Evolutionary conservation across 1,140 invertebrate genomes (phyloP).

Genomic region (Leptonema lineaticorne): DNA sequence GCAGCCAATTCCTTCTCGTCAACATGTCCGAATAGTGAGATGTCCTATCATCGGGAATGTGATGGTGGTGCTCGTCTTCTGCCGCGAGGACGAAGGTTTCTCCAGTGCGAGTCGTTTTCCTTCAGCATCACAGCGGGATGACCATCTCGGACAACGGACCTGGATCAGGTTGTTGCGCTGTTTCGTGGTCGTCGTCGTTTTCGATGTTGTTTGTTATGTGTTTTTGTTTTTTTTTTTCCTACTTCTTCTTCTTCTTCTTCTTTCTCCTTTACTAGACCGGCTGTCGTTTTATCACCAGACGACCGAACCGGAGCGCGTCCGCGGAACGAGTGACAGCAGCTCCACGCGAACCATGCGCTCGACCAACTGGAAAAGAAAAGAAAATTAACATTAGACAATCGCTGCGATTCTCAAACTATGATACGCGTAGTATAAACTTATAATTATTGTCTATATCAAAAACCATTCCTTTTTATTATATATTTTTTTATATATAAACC

Average conservation of each 20-base stretch:
- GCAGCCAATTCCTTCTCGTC: slow-evolving; percentile 68
- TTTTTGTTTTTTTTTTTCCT: no score
- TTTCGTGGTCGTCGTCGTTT: background rate
- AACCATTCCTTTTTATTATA: no score
- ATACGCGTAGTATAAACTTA: no score
- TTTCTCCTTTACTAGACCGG: no score
- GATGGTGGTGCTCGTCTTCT: slow-evolving; percentile 30
- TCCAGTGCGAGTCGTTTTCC: slow-evolving; percentile 16
- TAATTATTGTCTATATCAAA: no score
- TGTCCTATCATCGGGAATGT: background rate
- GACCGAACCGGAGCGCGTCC: background rate
- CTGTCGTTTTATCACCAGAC: background rate
- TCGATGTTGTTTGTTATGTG: no score
- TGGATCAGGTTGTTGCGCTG: background rate
- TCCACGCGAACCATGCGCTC: background rate
- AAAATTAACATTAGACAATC: background rate
- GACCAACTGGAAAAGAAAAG: slow-evolving; percentile 17
- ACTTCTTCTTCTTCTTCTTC: no score
- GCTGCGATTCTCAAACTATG: background rate
- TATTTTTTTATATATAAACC: no score
- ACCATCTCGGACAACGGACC: slow-evolving; percentile 15
- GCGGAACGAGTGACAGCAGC: slow-evolving; percentile 6
- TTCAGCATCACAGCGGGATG: slow-evolving; percentile 33
- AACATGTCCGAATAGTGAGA: slow-evolving; percentile 45
- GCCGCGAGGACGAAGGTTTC: slow-evolving; percentile 37